phyloP scores from a whole-genome alignment of 2,113 vertebrate genomes.

The Scartelaos histophorus region DNA sequence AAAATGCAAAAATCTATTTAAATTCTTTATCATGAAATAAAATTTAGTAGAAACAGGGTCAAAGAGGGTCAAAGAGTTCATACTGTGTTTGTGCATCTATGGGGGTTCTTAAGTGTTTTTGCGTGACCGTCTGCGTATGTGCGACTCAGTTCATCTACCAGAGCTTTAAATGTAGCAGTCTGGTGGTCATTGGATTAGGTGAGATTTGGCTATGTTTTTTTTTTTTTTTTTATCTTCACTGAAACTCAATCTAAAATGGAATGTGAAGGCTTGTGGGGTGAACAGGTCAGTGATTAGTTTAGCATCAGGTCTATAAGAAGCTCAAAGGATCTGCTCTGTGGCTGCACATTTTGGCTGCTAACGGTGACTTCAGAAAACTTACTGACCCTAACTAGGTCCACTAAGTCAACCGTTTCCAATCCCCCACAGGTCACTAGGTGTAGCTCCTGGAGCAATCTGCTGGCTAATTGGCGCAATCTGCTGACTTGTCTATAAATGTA shows the following conservation, averaged over 20 bases:
- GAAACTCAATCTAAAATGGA: slow-evolving; percentile 24
- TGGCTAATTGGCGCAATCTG: slow-evolving; percentile 35
- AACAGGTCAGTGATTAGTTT: slow-evolving; percentile 55
- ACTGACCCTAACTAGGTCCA: slow-evolving; percentile 40
- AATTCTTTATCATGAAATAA: not conserved
- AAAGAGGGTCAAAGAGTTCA: not conserved
- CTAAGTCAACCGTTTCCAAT: slow-evolving; percentile 42
- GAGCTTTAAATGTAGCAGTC: slow-evolving; percentile 36
- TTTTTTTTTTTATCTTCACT: slow-evolving; percentile 2
- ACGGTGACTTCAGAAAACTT: slow-evolving; percentile 30
- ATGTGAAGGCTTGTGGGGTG: slow-evolving; percentile 25
- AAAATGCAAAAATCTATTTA: no score
- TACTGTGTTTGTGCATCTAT: not conserved
- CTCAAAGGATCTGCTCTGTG: slow-evolving; percentile 29
- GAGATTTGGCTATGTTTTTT: not conserved
- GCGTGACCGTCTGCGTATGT: slow-evolving; percentile 18
- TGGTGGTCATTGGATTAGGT: slow-evolving; percentile 48
- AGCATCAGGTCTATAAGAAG: slow-evolving; percentile 28
- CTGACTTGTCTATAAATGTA: slow-evolving; percentile 24
- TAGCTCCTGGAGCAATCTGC: slow-evolving; percentile 3
- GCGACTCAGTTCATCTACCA: slow-evolving; percentile 22
- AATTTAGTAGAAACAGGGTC: not conserved
- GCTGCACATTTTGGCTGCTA: slow-evolving; percentile 19
- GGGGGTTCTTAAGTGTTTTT: slow-evolving; percentile 10
- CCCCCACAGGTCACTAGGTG: slow-evolving; percentile 10